phyloP scores from a whole-genome alignment of 2,888 invertebrate species.

The Prenolepis imparis region DNA sequence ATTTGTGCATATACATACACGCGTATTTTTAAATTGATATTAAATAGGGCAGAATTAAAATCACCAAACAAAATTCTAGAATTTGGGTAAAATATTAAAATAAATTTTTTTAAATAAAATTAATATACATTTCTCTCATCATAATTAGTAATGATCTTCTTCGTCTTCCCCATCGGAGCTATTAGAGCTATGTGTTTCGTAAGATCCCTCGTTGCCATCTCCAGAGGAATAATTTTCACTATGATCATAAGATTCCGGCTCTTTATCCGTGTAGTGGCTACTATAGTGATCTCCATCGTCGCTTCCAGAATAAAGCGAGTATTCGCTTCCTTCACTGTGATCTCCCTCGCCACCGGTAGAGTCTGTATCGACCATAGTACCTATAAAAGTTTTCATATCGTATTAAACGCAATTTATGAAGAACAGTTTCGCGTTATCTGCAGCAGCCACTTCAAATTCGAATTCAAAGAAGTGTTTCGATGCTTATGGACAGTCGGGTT shows the following conservation, averaged over 20 bases:
- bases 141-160: slow-evolving; percentile 55
- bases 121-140: not conserved
- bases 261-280: slow-evolving; percentile 72
- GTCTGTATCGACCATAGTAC: slow-evolving; percentile 79
- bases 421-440: slow-evolving; percentile 16
- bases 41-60: not conserved
- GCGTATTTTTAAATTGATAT: not conserved
- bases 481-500: not conserved
- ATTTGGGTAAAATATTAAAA: not conserved
- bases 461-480: not conserved
- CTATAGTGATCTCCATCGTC: slow-evolving; percentile 71
- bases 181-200: slow-evolving; percentile 77
- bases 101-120: not conserved
- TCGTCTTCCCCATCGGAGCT: slow-evolving; percentile 68
- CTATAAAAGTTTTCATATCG: slow-evolving; percentile 67
- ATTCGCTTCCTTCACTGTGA: slow-evolving; percentile 71
- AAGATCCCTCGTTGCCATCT: slow-evolving; percentile 76
- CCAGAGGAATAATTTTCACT: slow-evolving; percentile 77
- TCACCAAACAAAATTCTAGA: not conserved
- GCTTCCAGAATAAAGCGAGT: slow-evolving; percentile 68
- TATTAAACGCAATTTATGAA: slow-evolving; percentile 4
- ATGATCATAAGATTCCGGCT: slow-evolving; percentile 75
- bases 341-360: slow-evolving; percentile 75
- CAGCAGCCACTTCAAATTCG: not conserved
- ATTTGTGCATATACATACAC: not conserved